Conservation (phyloP, 2,113 vertebrate species). For the Felis chaus region DNA sequence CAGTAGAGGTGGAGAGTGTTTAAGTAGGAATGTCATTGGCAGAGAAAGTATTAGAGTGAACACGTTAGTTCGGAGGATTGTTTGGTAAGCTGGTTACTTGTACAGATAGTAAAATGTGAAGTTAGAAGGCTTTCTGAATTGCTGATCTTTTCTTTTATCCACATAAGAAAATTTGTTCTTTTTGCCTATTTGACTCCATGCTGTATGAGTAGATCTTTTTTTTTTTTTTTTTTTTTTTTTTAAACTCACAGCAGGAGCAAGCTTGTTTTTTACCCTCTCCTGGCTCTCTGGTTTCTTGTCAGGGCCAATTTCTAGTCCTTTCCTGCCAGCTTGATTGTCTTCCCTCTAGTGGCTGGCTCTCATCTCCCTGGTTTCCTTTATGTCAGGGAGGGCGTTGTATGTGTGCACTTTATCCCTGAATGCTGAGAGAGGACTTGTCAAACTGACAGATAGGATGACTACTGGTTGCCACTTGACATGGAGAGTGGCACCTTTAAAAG, state of each 20-base stretch:
- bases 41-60: neutral
- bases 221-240: neutral
- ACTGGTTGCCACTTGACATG: conserved; percentile 63
- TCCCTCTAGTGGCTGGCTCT: conserved; percentile 60
- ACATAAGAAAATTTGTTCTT: neutral
- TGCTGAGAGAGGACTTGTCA: conserved; percentile 56
- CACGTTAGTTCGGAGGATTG: neutral
- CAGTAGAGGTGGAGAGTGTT: neutral
- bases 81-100: neutral
- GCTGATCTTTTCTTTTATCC: neutral
- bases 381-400: conserved; percentile 58
- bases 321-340: conserved; percentile 48
- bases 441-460: conserved; percentile 67
- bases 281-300: conserved; percentile 36
- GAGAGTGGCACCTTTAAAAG: conserved; percentile 51
- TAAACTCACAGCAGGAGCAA: neutral
- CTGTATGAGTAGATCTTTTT: neutral
- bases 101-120: neutral
- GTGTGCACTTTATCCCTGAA: conserved; percentile 60
- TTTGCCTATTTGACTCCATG: neutral
- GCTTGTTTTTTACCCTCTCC: neutral
- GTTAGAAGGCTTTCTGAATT: neutral
- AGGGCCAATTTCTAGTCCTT: conserved; percentile 51
- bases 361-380: conserved; percentile 56
- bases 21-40: neutral